Conservation (phyloP, 2,797 vertebrate species). For the Etheostoma perlongum region DNA sequence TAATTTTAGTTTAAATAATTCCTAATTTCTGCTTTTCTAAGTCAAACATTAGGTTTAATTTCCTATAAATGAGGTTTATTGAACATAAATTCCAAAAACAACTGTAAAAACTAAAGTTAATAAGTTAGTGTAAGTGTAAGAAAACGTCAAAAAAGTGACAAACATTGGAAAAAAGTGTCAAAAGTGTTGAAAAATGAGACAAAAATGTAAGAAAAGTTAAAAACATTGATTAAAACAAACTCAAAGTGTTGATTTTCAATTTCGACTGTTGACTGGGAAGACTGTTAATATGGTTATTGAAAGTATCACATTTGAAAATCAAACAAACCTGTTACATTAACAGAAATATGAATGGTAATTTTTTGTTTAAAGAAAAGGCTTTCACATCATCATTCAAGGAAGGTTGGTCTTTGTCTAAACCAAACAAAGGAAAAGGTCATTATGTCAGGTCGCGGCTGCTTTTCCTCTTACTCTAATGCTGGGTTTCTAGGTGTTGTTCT, state of each 20-base stretch:
- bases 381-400: slow-evolving; percentile 18
- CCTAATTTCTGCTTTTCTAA: too few relatives aligned
- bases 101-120: too few relatives aligned
- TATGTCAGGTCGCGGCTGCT: slow-evolving; percentile 60
- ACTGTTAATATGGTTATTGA: not conserved
- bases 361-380: not conserved
- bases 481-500: slow-evolving; percentile 52
- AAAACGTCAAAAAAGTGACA: too few relatives aligned
- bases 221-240: too few relatives aligned
- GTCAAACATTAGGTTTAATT: too few relatives aligned
- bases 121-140: too few relatives aligned
- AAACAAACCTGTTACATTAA: not conserved
- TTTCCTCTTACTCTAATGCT: slow-evolving; percentile 56
- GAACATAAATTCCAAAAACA: too few relatives aligned
- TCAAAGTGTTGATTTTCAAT: too few relatives aligned
- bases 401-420: slow-evolving; percentile 20
- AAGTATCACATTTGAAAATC: not conserved
- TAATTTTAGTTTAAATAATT: too few relatives aligned
- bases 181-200: not conserved
- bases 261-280: not conserved
- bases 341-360: not conserved
- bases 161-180: too few relatives aligned
- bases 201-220: too few relatives aligned
- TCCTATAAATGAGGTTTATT: too few relatives aligned
- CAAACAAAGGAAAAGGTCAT: slow-evolving; percentile 41